Evolutionary conservation across 2,888 invertebrate genomes (phyloP).

Genomic region (Trachelus tabidus): DNA sequence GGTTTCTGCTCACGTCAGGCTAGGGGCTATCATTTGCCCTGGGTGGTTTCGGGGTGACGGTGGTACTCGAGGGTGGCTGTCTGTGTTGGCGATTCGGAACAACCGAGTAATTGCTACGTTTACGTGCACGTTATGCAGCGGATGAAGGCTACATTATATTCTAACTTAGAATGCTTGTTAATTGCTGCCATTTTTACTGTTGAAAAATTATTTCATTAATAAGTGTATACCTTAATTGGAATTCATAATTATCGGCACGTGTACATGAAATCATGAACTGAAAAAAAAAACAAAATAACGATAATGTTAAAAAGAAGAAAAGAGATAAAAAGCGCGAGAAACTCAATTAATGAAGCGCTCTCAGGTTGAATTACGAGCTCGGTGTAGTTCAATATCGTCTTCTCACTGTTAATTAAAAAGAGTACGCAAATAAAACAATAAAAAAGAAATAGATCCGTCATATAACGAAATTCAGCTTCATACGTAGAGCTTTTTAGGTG

Average conservation of each 20-base stretch:
- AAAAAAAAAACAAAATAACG: not conserved
- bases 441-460: not conserved
- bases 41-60: not conserved
- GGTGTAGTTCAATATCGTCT: not conserved
- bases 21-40: constrained; percentile 22
- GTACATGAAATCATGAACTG: not conserved
- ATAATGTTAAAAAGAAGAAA: not conserved
- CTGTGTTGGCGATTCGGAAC: not conserved
- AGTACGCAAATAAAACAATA: not conserved
- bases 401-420: not conserved
- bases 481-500: not conserved
- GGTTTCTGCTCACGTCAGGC: constrained; percentile 15
- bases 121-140: not conserved
- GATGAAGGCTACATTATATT: not conserved
- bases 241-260: too few species aligned
- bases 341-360: not conserved
- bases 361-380: not conserved
- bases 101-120: not conserved
- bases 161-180: not conserved
- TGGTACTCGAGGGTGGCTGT: not conserved
- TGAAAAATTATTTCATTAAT: not conserved
- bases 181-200: not conserved
- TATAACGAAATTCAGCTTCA: not conserved
- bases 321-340: not conserved
- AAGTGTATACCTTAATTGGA: not conserved